Evolutionary conservation across 2,888 invertebrate species (phyloP).

Genomic region (Acanthosepion esculentum): DNA sequence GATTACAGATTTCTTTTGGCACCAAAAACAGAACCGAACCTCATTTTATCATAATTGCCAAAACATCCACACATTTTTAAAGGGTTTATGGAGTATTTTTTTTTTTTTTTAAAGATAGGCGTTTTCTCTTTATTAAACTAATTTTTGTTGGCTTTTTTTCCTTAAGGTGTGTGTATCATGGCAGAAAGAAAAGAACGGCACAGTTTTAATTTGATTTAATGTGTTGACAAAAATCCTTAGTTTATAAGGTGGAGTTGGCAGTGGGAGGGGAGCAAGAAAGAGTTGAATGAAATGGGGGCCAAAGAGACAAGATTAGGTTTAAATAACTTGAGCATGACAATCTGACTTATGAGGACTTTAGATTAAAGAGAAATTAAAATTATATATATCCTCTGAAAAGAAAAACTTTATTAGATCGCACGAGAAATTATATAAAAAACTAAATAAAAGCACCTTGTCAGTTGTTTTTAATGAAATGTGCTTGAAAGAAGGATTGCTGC

Average conservation of each 20-base stretch:
- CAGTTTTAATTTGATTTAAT: conserved; percentile 13
- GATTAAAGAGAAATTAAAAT: too few species aligned
- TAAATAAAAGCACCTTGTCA: too few species aligned
- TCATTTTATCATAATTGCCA: conserved; percentile 23
- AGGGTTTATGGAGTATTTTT: neutral
- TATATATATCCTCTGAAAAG: too few species aligned
- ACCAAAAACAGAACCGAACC: neutral
- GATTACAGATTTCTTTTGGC: neutral
- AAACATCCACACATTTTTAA: neutral
- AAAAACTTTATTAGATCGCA: too few species aligned
- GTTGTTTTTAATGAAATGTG: too few species aligned
- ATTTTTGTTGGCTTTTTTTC: neutral
- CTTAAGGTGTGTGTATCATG: neutral
- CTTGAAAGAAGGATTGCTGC: too few species aligned
- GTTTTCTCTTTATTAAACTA: neutral
- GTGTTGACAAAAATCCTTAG: neutral
- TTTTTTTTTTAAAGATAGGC: neutral
- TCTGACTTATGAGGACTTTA: neutral
- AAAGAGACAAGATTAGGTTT: neutral
- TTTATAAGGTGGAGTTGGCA: neutral
- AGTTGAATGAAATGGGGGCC: neutral
- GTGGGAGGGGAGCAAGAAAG: neutral
- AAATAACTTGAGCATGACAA: neutral
- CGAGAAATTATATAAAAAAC: too few species aligned
- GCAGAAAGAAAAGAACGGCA: neutral